A percentile compares a stretch with the other conserved stretches of the same genome.
phyloP scores from a whole-genome alignment of 2,888 invertebrate species.

The Rhaphigaster nebulosa region DNA sequence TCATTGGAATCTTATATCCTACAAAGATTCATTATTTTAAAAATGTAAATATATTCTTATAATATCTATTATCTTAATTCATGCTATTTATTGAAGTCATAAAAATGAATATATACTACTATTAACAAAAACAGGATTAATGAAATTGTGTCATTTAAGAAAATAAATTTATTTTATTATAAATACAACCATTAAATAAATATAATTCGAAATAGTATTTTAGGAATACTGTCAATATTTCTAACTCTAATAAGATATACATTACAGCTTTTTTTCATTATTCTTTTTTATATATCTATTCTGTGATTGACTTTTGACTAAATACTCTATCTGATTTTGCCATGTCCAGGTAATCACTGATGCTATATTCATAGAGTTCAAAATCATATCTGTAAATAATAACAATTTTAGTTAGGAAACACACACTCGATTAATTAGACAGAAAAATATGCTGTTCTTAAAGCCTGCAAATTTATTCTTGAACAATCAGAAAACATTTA shows the following conservation, averaged over 20 bases:
- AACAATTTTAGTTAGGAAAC: neutral
- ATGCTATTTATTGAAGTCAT: neutral
- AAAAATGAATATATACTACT: neutral
- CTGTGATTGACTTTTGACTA: conserved; percentile 36
- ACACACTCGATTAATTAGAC: no score
- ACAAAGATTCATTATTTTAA: neutral
- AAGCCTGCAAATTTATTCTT: no score
- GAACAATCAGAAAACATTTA: no score
- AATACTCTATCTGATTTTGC: conserved; percentile 54
- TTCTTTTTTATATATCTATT: conserved; percentile 37
- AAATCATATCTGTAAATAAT: conserved; percentile 82
- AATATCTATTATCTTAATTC: neutral
- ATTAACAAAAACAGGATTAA: neutral
- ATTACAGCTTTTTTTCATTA: conserved; percentile 25
- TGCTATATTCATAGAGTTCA: conserved; percentile 87
- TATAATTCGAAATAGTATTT: conserved; percentile 39
- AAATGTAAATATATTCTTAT: neutral
- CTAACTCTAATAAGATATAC: neutral
- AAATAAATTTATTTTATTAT: conserved; percentile 19
- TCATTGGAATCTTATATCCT: no score
- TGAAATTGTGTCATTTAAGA: neutral
- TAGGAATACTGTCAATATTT: conserved; percentile 21
- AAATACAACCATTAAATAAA: conserved; percentile 38
- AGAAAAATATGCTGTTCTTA: no score
- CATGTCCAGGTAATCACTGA: conserved; percentile 77